A percentile compares a stretch with the other conserved stretches of the same genome.
These are phyloP conservation scores for Drosophila helvetica DNA, from an alignment of 2,888 invertebrate species.

Conservation along the genomic window DNA sequence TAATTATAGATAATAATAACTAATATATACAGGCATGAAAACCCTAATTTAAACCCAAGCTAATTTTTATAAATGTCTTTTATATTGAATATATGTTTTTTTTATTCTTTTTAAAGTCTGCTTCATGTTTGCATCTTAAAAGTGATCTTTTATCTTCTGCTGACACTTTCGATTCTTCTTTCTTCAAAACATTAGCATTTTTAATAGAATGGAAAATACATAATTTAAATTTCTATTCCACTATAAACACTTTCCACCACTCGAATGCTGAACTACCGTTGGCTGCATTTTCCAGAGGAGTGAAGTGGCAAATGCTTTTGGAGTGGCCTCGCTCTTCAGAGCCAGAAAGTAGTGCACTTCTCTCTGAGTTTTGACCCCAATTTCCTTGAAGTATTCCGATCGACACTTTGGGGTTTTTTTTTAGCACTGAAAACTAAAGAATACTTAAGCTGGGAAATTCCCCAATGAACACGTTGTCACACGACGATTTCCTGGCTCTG, in stretches of 20 bases:
- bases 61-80: slow-evolving; percentile 8
- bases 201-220: slow-evolving; percentile 10
- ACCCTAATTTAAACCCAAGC: not conserved
- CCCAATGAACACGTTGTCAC: slow-evolving; percentile 55
- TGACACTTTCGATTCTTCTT: slow-evolving; percentile 19
- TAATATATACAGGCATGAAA: not conserved
- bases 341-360: slow-evolving; percentile 38
- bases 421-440: slow-evolving; percentile 44
- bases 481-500: slow-evolving; percentile 40
- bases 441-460: slow-evolving; percentile 65
- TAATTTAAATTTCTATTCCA: slow-evolving; percentile 35
- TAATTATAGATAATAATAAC: not conserved
- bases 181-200: not conserved
- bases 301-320: slow-evolving; percentile 27
- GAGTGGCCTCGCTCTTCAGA: not conserved
- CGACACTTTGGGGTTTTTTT: slow-evolving; percentile 66
- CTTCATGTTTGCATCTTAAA: not conserved
- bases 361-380: slow-evolving; percentile 45
- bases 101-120: not conserved
- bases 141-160: slow-evolving; percentile 23
- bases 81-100: not conserved
- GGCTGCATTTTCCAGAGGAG: slow-evolving; percentile 44
- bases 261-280: slow-evolving; percentile 64
- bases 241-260: slow-evolving; percentile 36
- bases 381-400: slow-evolving; percentile 41